These are phyloP conservation scores for Adelognathus sp. DNA, from an alignment of 2,888 invertebrate species.

Conservation along the genomic window DNA sequence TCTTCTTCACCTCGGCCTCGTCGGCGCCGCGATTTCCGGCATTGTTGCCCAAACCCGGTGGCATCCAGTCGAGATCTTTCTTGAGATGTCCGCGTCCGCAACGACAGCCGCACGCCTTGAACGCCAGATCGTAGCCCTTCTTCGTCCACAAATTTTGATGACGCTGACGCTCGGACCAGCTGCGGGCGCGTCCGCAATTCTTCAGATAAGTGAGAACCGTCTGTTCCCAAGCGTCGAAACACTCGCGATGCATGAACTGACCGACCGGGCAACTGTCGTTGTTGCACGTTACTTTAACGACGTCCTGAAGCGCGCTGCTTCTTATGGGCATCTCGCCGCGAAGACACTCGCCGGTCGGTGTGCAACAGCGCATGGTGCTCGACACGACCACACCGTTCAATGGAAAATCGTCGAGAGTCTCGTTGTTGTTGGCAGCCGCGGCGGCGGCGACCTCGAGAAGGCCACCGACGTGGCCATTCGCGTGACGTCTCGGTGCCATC, in stretches of 20 bases:
- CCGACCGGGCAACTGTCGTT: slow-evolving; percentile 95
- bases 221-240: slow-evolving; percentile 97
- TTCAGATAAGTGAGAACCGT: slow-evolving; percentile 93
- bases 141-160: slow-evolving; percentile 98
- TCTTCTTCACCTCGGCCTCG: slow-evolving; percentile 84
- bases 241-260: slow-evolving; percentile 97
- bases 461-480: slow-evolving; percentile 72
- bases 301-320: slow-evolving; percentile 88
- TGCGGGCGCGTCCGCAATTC: slow-evolving; percentile 94
- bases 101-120: slow-evolving; percentile 96
- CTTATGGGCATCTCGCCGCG: slow-evolving; percentile 85
- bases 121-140: slow-evolving; percentile 97
- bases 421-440: slow-evolving; percentile 64
- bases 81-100: slow-evolving; percentile 96
- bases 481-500: slow-evolving; percentile 79
- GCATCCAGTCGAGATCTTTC: slow-evolving; percentile 96
- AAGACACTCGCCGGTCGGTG: slow-evolving; percentile 91
- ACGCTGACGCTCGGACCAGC: slow-evolving; percentile 97
- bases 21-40: slow-evolving; percentile 82
- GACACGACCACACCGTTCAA: slow-evolving; percentile 64
- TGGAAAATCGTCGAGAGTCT: slow-evolving; percentile 70
- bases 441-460: slow-evolving; percentile 68
- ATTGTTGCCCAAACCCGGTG: slow-evolving; percentile 84
- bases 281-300: slow-evolving; percentile 95
- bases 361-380: slow-evolving; percentile 88